Evolutionary conservation across 2,888 invertebrate genomes (phyloP).

Genomic region (Pandemis cinnamomeana): DNA sequence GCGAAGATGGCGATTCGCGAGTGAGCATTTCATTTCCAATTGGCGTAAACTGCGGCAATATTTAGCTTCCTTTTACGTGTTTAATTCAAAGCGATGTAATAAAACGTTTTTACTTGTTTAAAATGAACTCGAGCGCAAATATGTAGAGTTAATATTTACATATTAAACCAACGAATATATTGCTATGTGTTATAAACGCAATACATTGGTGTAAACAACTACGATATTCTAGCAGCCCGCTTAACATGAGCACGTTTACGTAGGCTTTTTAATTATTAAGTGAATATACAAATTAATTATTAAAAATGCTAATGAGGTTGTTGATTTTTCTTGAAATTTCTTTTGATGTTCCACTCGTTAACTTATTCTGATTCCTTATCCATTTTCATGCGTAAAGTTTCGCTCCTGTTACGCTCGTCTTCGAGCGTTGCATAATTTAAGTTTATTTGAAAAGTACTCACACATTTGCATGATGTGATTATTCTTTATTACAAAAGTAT

Average conservation of each 20-base stretch:
- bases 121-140: not conserved
- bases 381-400: constrained; percentile 14
- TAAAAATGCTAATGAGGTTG: not conserved
- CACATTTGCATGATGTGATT: constrained; percentile 4
- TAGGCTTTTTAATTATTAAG: not conserved
- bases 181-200: no score
- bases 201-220: no score
- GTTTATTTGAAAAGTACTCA: constrained; percentile 4
- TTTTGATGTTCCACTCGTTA: constrained; percentile 6
- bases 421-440: constrained; percentile 10
- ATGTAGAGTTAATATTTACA: not conserved
- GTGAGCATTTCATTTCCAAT: constrained; percentile 27
- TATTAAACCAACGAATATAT: no score
- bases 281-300: not conserved
- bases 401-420: not conserved
- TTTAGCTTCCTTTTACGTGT: constrained; percentile 15
- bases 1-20: constrained; percentile 10
- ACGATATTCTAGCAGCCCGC: no score
- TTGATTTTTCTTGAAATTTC: not conserved
- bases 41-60: constrained; percentile 20
- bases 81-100: constrained; percentile 10
- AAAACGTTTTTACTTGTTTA: not conserved
- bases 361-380: constrained; percentile 4
- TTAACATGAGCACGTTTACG: no score
- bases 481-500: not conserved